These are phyloP conservation scores for Cryptophagus acutangulus DNA, from an alignment of 2,888 invertebrate genomes.

Conservation along the genomic window DNA sequence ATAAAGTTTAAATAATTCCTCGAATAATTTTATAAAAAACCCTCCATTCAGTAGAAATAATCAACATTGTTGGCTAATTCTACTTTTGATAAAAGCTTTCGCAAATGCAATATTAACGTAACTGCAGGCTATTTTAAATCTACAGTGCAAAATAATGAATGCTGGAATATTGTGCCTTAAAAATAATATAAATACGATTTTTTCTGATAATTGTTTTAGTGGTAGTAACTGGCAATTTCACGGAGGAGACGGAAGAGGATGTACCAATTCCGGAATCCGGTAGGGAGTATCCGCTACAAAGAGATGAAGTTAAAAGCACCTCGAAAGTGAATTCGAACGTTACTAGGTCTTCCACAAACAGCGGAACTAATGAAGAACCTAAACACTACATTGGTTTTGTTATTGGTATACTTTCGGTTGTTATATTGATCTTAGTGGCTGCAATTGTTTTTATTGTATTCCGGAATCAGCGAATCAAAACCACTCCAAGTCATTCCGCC, in stretches of 20 bases:
- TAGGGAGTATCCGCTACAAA: conserved; percentile 62
- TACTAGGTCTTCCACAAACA: conserved; percentile 19
- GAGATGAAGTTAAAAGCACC: conserved; percentile 64
- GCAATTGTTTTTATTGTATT: conserved; percentile 68
- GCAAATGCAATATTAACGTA: too few species aligned
- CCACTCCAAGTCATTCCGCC: conserved; percentile 32
- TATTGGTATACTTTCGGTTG: conserved; percentile 66
- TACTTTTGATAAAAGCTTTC: conserved; percentile 3
- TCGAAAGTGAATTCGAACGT: conserved; percentile 41
- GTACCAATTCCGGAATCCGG: conserved; percentile 28
- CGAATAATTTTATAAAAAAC: too few species aligned
- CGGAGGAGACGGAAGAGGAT: conserved; percentile 58
- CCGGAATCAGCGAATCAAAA: conserved; percentile 56
- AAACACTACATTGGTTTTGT: conserved; percentile 61
- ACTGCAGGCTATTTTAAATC: too few species aligned
- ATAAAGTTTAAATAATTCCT: too few species aligned
- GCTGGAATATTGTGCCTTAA: too few species aligned
- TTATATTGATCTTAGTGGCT: conserved; percentile 65
- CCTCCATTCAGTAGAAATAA: too few species aligned
- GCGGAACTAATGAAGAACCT: conserved; percentile 50
- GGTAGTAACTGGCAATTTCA: conserved; percentile 58
- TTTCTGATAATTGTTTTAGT: too few species aligned
- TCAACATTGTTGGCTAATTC: too few species aligned
- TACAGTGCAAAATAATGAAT: too few species aligned
- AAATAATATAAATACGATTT: too few species aligned